Evolutionary conservation across 2,888 invertebrate species (phyloP), one percentile per base, ranked within the genome.

Genomic region (Adelognathus sp.): DNA sequence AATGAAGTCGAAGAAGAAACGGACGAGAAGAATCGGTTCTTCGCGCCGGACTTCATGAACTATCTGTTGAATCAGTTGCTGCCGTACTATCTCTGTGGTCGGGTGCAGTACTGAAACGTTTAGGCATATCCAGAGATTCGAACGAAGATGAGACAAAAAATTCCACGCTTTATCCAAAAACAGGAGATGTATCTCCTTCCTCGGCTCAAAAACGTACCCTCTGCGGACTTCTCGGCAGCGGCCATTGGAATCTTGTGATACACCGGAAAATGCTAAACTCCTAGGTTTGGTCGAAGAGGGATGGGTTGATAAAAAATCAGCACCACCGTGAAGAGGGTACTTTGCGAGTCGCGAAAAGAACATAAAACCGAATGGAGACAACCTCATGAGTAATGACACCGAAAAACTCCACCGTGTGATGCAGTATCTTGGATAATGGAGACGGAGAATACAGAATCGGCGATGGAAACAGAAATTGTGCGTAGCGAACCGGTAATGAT

Each of bases 111-210:
- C 1, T 56, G 2, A 31, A 56, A 56, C 56, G 33, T 33, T n/a
- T n/a, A n/a, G n/a, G n/a, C n/a, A n/a, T 1, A 41, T 41, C 3
- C n/a, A 41, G 14, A 11, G 16, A 41, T 44, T 27, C 16, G 61
- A 44, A 5, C n/a, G 44, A 18, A n/a, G 14, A 46, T 33, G 46
- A 63, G 44, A 21, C 63, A 63, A 31, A 44, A 44, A 46, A 63
- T 63, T 1, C 63, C 63, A 11, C 63, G 63, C 9, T 63, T 63
- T 11, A 63, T 63, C 7, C 31, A 63, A 14, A 63, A 16, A 2
- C 63, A 63, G 21, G 63, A 60, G 14, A 44, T 36, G 11, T 18
- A 46, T 29, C 16, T 63, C 6, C n/a, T 46, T 9, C 46, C 44
- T 4, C 46, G 63, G 27, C 5, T 33, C 1, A 63, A 50, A 18